These are phyloP conservation scores for Lepidonotus clava DNA, from an alignment of 2,888 invertebrate genomes.

Conservation along the genomic window DNA sequence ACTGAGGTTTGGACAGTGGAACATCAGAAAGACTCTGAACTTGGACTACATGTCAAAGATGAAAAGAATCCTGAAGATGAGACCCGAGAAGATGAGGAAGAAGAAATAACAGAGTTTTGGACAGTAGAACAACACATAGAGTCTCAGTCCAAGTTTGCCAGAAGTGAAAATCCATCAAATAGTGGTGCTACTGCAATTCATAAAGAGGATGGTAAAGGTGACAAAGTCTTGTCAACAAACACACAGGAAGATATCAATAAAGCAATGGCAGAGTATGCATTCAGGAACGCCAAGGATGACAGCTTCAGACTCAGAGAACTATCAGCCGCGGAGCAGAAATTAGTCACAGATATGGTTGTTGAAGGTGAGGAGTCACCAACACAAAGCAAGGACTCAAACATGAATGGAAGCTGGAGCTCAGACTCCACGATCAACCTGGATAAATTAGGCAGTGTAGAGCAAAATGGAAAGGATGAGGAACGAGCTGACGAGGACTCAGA, in stretches of 20 bases:
- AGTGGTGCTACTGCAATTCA: no score
- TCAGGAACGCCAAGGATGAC: conserved; percentile 19
- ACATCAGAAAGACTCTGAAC: no score
- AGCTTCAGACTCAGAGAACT: conserved; percentile 5
- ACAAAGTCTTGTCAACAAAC: background rate
- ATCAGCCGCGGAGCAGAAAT: background rate
- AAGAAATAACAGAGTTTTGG: no score
- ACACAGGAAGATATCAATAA: background rate
- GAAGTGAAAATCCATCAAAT: no score
- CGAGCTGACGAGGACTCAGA: background rate
- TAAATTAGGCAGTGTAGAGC: background rate
- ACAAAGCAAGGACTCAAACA: background rate
- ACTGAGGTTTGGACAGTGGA: no score
- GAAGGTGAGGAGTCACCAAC: conserved; percentile 18
- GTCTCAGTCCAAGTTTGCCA: no score
- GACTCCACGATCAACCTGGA: background rate
- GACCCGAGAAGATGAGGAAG: no score
- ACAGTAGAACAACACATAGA: no score
- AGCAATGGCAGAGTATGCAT: conserved; percentile 38
- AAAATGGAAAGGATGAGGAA: background rate
- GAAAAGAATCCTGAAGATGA: no score
- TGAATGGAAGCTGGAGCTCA: background rate
- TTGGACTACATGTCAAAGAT: no score
- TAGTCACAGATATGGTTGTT: conserved; percentile 1
- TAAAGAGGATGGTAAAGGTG: no score